These are phyloP conservation scores for Cyprichromis sp. DNA, from an alignment of 2,113 vertebrate species.

Conservation along the genomic window DNA sequence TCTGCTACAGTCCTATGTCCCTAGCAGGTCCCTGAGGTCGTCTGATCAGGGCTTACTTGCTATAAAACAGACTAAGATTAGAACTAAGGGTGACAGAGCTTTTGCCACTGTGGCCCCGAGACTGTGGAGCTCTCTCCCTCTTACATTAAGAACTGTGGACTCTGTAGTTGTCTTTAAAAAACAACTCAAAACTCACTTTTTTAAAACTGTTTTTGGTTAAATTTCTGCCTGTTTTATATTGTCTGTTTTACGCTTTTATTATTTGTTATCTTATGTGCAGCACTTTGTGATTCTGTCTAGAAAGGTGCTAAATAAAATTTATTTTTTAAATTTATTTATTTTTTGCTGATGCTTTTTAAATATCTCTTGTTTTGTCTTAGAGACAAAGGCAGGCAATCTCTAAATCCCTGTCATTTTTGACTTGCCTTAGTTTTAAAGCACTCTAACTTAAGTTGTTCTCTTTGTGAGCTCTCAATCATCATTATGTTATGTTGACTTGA, in stretches of 20 bases:
- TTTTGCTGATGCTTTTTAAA: not conserved
- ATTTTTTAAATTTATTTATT: rapidly evolving
- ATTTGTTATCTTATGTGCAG: not conserved
- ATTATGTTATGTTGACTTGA: not conserved
- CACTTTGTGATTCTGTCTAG: not conserved
- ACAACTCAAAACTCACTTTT: not conserved
- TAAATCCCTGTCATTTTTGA: not conserved
- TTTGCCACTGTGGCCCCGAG: not conserved
- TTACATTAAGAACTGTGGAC: not conserved
- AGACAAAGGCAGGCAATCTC: not conserved
- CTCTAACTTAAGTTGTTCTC: not conserved
- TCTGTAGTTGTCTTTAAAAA: not conserved
- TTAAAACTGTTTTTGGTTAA: not conserved
- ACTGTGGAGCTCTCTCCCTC: not conserved
- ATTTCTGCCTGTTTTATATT: not conserved
- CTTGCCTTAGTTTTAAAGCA: not conserved
- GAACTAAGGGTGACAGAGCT: not conserved
- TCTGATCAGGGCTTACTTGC: not conserved
- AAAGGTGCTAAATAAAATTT: not conserved
- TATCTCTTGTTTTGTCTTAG: not conserved
- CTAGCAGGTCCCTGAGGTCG: not conserved
- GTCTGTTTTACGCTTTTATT: not conserved
- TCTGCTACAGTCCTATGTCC: not conserved
- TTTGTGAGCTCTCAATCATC: not conserved
- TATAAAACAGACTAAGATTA: not conserved